Evolutionary conservation across 2,113 vertebrate genomes (phyloP), one percentile per base, ranked within the genome.

Genomic region (Rhadina sibilatrix): DNA sequence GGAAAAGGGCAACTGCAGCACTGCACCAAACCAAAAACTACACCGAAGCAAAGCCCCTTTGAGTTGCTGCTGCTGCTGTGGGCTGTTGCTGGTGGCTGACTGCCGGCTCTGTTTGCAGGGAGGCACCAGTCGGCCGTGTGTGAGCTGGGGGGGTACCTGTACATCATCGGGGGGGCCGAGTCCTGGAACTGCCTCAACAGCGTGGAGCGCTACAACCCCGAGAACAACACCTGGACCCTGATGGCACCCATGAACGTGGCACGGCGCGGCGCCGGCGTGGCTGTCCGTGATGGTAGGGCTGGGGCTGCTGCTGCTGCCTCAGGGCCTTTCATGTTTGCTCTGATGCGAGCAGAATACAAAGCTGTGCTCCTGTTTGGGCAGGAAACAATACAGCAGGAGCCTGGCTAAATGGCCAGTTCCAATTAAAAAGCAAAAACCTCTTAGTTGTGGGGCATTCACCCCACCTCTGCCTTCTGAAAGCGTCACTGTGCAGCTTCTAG

Each of bases 181-280:
- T 99, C 99, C 0, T 99, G 99, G 99, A 99, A 99, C 97, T 99
- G 99, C 97, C 98, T 99, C 74, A 99, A 98, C 91, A 99, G 98
- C 0, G 99, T 99, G 91, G 99, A 99, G 89, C 98, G 99, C 46
- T 99, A 99, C 96, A 99, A 99, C 94, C 98, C 99, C 0, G 98
- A 99, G 89, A 99, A 99, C 96, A 99, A 99, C 98, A 99, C 99
- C 40, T 99, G 99, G 99, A 99, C 98, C 23, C 95, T 99, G 74
- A 97, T 99, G 0, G 99, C 99, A 0, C 97, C 99, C 89, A 99
- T 99, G 99, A 99, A 99, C 0, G 98, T 99, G 97, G 99, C 99
- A 3, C 98, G 99, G 20, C 98, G 99, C 30, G 99, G 99, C 6
- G 99, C 99, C 1, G 99, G 98, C 6, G 99, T 99, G 23, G 98